These are phyloP conservation scores for Heliconius erato DNA, from an alignment of 2,888 invertebrate species.

Conservation along the genomic window DNA sequence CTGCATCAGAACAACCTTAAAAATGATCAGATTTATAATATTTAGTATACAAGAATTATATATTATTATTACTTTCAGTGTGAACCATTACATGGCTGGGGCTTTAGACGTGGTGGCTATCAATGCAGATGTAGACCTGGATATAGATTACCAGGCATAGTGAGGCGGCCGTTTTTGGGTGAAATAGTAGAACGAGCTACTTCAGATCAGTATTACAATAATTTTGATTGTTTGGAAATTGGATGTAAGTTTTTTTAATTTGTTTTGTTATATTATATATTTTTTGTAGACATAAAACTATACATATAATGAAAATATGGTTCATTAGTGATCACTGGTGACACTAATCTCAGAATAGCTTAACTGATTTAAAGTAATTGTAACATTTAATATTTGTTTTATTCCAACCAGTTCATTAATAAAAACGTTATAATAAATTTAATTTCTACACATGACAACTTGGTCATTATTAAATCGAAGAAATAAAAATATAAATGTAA, in stretches of 20 bases:
- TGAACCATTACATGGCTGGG: slow-evolving; percentile 98
- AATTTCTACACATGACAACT: too few relatives aligned
- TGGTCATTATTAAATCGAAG: too few relatives aligned
- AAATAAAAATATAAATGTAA: too few relatives aligned
- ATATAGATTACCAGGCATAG: slow-evolving; percentile 93
- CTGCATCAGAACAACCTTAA: too few relatives aligned
- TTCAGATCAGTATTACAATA: slow-evolving; percentile 95
- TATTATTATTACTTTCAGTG: slow-evolving; percentile 86
- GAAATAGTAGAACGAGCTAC: slow-evolving; percentile 97
- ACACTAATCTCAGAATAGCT: background rate
- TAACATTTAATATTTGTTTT: too few relatives aligned
- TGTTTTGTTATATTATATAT: background rate
- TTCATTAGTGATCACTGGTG: background rate
- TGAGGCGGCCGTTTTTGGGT: slow-evolving; percentile 95
- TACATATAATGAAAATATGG: background rate
- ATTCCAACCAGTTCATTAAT: too few relatives aligned
- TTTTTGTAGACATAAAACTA: background rate
- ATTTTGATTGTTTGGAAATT: slow-evolving; percentile 95
- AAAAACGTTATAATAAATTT: too few relatives aligned
- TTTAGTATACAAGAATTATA: background rate
- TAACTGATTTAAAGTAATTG: too few relatives aligned
- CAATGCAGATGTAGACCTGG: slow-evolving; percentile 97
- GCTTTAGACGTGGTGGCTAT: slow-evolving; percentile 97
- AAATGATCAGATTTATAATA: too few relatives aligned
- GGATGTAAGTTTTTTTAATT: slow-evolving; percentile 90